Conservation (phyloP, 2,113 vertebrate genomes). For the Haplochromis vanheusdeni region DNA sequence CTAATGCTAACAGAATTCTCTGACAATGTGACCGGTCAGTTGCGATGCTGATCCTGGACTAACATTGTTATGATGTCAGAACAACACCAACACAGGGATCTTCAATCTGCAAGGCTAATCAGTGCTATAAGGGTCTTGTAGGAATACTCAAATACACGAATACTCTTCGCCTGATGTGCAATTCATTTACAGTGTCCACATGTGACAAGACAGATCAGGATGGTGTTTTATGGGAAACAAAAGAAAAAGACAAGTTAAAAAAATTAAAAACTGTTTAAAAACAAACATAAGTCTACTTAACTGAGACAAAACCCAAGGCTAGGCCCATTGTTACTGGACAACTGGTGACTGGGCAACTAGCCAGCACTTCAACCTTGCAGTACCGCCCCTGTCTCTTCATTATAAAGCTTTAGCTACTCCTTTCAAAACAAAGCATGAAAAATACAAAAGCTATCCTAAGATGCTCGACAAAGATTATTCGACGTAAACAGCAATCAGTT, state of each 20-base stretch:
- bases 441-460: background rate
- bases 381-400: fast-evolving
- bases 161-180: background rate
- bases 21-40: background rate
- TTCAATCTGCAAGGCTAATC: background rate
- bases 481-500: background rate
- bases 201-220: background rate
- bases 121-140: background rate
- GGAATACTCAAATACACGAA: background rate
- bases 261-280: background rate
- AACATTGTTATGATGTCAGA: background rate
- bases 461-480: background rate
- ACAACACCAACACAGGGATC: background rate
- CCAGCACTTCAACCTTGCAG: background rate
- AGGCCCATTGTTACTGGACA: background rate
- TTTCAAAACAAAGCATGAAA: background rate
- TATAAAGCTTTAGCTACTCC: background rate
- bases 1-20: background rate
- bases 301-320: background rate
- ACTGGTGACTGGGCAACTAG: background rate
- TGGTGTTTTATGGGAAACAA: background rate
- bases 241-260: background rate
- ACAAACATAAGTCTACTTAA: background rate
- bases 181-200: background rate
- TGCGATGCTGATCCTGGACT: background rate